Evolutionary conservation across 2,113 vertebrate genomes (phyloP), one percentile per base, ranked within the genome.

Genomic region (Morphnarchus princeps): DNA sequence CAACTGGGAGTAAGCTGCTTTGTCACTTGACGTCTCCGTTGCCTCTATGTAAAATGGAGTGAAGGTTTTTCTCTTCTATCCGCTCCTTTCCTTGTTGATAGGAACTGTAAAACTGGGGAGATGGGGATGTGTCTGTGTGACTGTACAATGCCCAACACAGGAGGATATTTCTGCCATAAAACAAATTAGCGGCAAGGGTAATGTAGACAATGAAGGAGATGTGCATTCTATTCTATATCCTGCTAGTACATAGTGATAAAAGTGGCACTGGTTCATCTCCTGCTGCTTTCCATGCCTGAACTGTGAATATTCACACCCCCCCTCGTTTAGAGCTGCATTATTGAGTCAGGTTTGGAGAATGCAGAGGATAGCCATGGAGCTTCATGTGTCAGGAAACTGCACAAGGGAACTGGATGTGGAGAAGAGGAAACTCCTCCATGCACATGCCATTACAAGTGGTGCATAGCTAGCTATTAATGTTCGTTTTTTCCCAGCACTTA

Each of bases 171-270:
- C 70, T 95, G 66, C 36, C 13, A 2, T 57, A 25, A n/a, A 65
- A 32, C 34, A 29, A 20, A 32, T 50, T 1, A 71, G 43, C 28
- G 47, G 4, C 58, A 71, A 5, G 3, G 10, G 24, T 11, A 25
- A 24, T 0, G 13, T 16, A 52, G 50, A 4, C 1, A 10, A 13
- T 21, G 24, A 45, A 54, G 65, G 50, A 3, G 2, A 24, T 4
- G 72, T 54, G 9, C 22, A 49, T 49, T 43, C 31, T 47, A 31
- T 66, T 71, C 31, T 52, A 52, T 24, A 32, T 43, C 28, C 21
- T 95, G 58, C 47, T 88, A 59, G 32, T 6, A 57, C n/a, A 31
- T 25, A 28, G n/a, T 3, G 28, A 15, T 11, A 34, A 11, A 63
- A 67, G n/a, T 61, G 55, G 22, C 28, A 13, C 40, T 34, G 28